A percentile compares a stretch with the other conserved stretches of the same genome.
Conservation (phyloP, 2,113 vertebrate species). For the Globicephala melas region DNA sequence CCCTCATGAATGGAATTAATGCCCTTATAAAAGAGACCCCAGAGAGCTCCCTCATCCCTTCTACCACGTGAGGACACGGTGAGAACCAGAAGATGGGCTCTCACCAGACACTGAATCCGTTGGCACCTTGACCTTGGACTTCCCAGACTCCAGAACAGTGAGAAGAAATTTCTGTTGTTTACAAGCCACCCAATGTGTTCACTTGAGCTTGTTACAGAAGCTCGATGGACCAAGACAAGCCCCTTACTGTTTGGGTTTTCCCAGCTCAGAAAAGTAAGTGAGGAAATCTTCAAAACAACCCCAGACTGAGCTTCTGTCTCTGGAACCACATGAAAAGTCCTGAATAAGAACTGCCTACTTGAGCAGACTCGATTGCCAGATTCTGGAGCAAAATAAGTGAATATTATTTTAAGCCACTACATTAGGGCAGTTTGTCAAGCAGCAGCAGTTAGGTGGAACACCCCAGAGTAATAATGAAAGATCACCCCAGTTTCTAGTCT, state of each 20-base stretch:
- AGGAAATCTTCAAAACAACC: neutral
- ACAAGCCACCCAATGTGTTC: no score
- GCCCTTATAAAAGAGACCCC: neutral
- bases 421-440: neutral
- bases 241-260: neutral
- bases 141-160: neutral
- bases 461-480: neutral
- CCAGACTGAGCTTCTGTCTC: neutral
- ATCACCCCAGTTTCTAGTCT: neutral
- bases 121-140: neutral
- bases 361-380: neutral
- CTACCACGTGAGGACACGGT: neutral
- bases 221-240: rapidly evolving
- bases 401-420: neutral
- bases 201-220: no score
- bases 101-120: neutral
- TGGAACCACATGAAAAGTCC: neutral
- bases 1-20: neutral
- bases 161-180: neutral
- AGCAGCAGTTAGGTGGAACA: neutral
- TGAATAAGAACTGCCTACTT: neutral
- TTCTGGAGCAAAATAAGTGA: neutral
- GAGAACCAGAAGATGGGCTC: neutral
- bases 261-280: neutral
- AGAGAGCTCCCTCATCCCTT: neutral